A percentile compares a stretch with the other conserved stretches of the same genome.
Evolutionary conservation across 2,113 vertebrate genomes (phyloP).

Genomic region (Silurus asotus): DNA sequence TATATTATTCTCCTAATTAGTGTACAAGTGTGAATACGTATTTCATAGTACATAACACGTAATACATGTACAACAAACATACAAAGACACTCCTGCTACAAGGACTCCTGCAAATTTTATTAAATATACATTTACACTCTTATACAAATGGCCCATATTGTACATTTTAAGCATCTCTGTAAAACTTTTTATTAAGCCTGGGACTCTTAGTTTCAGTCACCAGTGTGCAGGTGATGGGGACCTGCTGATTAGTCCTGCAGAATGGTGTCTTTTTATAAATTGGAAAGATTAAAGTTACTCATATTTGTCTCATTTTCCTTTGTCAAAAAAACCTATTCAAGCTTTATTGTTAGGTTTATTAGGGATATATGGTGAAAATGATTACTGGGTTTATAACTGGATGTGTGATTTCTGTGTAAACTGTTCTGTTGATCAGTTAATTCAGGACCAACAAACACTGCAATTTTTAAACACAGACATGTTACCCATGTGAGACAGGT

Average conservation of each 20-base stretch:
- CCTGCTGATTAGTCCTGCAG: background rate
- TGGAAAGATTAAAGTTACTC: background rate
- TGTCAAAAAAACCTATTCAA: background rate
- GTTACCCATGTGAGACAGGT: no score
- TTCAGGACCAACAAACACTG: background rate
- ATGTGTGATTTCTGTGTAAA: background rate
- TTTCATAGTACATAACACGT: no score
- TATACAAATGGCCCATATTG: background rate
- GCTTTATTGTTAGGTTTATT: background rate
- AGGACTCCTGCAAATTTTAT: background rate
- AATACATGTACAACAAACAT: no score
- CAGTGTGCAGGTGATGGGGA: background rate
- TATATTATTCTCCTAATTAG: background rate
- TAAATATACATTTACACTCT: background rate
- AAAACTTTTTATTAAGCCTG: background rate
- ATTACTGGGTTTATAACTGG: background rate
- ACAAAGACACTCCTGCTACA: background rate
- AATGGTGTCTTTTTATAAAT: background rate
- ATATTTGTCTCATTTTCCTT: background rate
- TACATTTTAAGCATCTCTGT: background rate
- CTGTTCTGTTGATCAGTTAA: background rate
- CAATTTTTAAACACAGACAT: background rate
- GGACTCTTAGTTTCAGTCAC: background rate
- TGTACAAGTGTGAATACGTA: no score
- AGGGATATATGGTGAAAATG: no score